Conservation (phyloP, 2,797 vertebrate genomes). For the Sebastes hubbsi region DNA sequence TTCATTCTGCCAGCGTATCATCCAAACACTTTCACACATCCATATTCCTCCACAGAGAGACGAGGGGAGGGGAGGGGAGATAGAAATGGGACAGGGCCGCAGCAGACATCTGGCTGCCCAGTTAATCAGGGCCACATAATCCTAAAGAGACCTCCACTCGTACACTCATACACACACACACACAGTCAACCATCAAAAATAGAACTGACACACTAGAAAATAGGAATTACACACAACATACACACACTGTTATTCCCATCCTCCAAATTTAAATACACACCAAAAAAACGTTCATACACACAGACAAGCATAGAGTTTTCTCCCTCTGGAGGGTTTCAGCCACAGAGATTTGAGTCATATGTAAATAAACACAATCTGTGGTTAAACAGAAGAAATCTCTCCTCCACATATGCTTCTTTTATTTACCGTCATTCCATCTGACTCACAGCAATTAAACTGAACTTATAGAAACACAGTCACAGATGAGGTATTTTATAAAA, state of each 20-base stretch:
- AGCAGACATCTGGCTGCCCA: constrained; percentile 47
- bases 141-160: constrained; percentile 14
- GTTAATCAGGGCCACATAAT: constrained; percentile 49
- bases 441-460: background rate
- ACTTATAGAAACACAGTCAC: background rate
- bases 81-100: constrained; percentile 3
- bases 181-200: constrained; percentile 13
- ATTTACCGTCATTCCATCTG: background rate
- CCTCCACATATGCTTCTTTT: background rate
- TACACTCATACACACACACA: background rate
- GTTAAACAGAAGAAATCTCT: background rate
- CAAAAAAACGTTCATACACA: background rate
- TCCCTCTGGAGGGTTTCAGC: background rate
- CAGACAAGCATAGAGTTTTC: background rate
- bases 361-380: constrained; percentile 37
- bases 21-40: constrained; percentile 33
- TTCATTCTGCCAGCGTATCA: constrained; percentile 6
- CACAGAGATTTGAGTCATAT: background rate
- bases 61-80: background rate
- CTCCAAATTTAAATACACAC: background rate
- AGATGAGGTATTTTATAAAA: background rate
- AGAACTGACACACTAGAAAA: constrained; percentile 30
- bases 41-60: background rate
- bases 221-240: constrained; percentile 7
- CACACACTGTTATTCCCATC: background rate